These are phyloP conservation scores for Oreocharis arfaki DNA, from an alignment of 2,113 vertebrate genomes.

Conservation along the genomic window DNA sequence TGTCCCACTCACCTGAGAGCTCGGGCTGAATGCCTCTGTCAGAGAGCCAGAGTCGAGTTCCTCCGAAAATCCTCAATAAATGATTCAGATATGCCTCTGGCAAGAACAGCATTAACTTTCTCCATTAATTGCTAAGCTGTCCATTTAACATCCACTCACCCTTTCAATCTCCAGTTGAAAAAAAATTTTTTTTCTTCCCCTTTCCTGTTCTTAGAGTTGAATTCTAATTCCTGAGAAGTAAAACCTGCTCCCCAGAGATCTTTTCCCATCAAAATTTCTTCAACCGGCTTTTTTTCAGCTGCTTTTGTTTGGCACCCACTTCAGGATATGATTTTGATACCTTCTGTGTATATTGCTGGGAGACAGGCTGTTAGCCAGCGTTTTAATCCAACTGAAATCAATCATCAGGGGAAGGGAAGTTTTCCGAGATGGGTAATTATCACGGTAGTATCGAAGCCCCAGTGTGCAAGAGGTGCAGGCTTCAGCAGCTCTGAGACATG, in stretches of 20 bases:
- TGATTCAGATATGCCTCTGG: neutral
- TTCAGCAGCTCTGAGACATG: neutral
- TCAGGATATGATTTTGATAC: neutral
- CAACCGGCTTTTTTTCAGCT: neutral
- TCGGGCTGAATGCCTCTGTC: rapidly evolving
- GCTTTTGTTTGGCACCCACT: neutral
- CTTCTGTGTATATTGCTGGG: neutral
- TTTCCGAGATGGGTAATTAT: neutral
- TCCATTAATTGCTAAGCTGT: neutral
- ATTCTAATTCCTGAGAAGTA: neutral
- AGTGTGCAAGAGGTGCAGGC: neutral
- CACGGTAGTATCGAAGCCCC: rapidly evolving
- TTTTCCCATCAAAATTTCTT: neutral
- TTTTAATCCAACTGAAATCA: neutral
- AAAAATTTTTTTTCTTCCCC: neutral
- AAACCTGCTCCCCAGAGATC: neutral
- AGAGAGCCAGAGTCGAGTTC: rapidly evolving
- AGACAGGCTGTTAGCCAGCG: neutral
- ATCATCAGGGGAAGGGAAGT: neutral
- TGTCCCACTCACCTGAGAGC: neutral
- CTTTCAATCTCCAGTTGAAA: neutral
- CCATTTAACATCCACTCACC: neutral
- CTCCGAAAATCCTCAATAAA: neutral
- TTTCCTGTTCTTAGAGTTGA: neutral
- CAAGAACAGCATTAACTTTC: neutral